A percentile compares a stretch with the other conserved stretches of the same genome.
These are phyloP conservation scores for Maconellicoccus hirsutus DNA, from an alignment of 1,140 invertebrate genomes.

Conservation along the genomic window DNA sequence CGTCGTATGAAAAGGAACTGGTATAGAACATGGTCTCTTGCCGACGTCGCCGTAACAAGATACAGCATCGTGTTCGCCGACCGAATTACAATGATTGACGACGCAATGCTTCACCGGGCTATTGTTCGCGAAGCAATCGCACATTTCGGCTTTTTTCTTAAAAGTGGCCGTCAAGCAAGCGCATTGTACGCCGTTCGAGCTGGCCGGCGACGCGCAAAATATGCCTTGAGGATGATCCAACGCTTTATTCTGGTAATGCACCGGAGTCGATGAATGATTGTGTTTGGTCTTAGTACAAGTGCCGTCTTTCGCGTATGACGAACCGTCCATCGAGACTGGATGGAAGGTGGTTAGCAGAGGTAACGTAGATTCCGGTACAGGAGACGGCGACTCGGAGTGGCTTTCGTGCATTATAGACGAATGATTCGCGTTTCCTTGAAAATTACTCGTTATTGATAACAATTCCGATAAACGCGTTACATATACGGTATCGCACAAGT, in stretches of 20 bases:
- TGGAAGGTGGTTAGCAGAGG: constrained; percentile 2
- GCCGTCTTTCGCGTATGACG: not conserved
- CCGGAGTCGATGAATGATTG: not conserved
- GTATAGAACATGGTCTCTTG: constrained; percentile 11
- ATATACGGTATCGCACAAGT: not conserved
- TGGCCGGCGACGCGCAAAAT: constrained; percentile 10
- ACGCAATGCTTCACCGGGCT: constrained; percentile 1
- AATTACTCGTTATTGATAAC: too few relatives aligned
- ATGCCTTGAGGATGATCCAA: not conserved
- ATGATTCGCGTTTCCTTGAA: not conserved
- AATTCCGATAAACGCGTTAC: too few relatives aligned
- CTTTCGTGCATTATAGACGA: not conserved
- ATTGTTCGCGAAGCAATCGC: not conserved
- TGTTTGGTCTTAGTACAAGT: not conserved
- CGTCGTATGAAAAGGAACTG: constrained; percentile 6
- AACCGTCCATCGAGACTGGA: not conserved
- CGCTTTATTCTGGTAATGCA: not conserved
- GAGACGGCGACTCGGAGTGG: not conserved
- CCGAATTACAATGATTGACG: not conserved
- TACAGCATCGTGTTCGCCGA: not conserved
- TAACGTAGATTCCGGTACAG: not conserved
- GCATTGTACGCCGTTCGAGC: not conserved
- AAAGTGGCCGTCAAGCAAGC: constrained; percentile 10
- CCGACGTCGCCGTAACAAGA: constrained; percentile 1
- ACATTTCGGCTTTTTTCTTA: not conserved